Evolutionary conservation across 2,888 invertebrate genomes (phyloP), one percentile per base, ranked within the genome.

Genomic region (Cyrtodaria siliqua): DNA sequence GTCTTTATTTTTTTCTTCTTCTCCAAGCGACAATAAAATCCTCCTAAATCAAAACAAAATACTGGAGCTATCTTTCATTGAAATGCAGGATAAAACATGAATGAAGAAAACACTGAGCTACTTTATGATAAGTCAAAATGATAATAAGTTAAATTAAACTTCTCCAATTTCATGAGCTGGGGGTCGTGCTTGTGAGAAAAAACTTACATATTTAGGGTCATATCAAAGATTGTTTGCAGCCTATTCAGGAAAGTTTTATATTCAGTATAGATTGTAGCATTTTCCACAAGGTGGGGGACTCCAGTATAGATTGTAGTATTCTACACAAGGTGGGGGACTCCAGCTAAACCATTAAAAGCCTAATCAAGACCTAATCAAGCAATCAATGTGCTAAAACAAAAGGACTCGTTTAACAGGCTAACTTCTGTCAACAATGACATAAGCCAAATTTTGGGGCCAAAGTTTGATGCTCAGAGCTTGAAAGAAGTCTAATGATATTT

Each of bases 231-330:
- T 27, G 3, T n/a, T n/a, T 50, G 40, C 40, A n/a, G 40, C 42
- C 75, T 50, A 76, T 76, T 76, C 76, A 76, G 24, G 76, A 76
- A 76, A 76, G 66, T 76, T 66, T 53, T 55, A 56, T 29, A 59
- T 59, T 59, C 24, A 29, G 42, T 50, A 33, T 14, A 27, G 44
- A 59, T 52, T 33, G 50, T 56, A 33, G 33, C 33, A 33, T 33
- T 33, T 33, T 33, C 12, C 33, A n/a, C n/a, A n/a, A n/a, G n/a
- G n/a, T n/a, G n/a, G n/a, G n/a, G 9, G 23, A 16, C 40, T 38
- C 40, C 9, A 12, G 8, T 8, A 8, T 16, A 8, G 40, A 8
- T 16, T 16, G 40, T 16, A 56, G n/a, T 47, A 18, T 44, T n/a
- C 4, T 38, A 40, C 42, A 24, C 52, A 20, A 26, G 27, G 73